Percentiles rank a stretch among this genome's conserved stretches.
phyloP scores from a whole-genome alignment of 2,113 vertebrate genomes.

The Salvelinus namaycush region DNA sequence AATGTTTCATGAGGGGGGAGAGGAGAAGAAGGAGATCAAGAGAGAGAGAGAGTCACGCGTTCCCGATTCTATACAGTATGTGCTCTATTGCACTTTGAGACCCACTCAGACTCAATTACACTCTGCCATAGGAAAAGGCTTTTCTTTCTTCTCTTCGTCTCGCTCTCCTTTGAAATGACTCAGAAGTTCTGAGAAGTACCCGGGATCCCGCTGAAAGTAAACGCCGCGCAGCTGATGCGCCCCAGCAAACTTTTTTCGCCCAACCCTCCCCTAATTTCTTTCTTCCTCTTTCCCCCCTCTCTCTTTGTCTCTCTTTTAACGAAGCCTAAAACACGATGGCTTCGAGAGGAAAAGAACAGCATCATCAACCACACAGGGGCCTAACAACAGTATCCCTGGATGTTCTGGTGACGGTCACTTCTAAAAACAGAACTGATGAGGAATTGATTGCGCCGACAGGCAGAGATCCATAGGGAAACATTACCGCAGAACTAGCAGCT shows the following conservation, averaged over 20 bases:
- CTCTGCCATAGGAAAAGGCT: too few relatives aligned
- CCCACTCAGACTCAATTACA: too few relatives aligned
- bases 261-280: neutral
- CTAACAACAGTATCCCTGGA: neutral
- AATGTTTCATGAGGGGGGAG: conserved; percentile 56
- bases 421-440: neutral
- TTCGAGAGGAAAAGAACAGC: neutral
- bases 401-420: neutral
- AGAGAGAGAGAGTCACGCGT: neutral
- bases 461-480: neutral
- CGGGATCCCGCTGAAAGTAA: too few relatives aligned
- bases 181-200: too few relatives aligned
- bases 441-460: neutral
- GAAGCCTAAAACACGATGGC: too few relatives aligned
- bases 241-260: neutral
- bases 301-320: neutral
- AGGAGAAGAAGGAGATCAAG: neutral
- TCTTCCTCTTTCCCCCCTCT: too few relatives aligned
- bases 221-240: too few relatives aligned
- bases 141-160: too few relatives aligned
- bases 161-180: too few relatives aligned
- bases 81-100: too few relatives aligned
- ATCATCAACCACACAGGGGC: neutral
- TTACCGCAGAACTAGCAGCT: neutral
- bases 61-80: neutral